A percentile compares a stretch with the other conserved stretches of the same genome.
These are phyloP conservation scores for Crematogaster levior DNA, from an alignment of 2,888 invertebrate genomes.

Conservation along the genomic window DNA sequence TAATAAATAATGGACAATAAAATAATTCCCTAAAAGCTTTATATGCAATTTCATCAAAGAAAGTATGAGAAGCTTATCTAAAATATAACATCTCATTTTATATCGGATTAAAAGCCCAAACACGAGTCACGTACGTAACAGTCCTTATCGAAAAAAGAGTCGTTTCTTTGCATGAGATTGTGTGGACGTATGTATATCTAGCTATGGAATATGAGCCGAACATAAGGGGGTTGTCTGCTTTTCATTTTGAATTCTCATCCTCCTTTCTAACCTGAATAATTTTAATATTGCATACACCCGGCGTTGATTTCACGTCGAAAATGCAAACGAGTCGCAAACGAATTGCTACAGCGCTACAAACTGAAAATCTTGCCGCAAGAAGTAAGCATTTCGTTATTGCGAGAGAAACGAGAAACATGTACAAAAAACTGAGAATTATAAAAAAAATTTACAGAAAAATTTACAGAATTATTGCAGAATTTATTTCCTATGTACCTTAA, in stretches of 20 bases:
- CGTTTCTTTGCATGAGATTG: conserved; percentile 23
- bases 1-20: neutral
- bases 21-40: neutral
- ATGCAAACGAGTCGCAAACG: conserved; percentile 46
- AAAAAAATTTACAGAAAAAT: neutral
- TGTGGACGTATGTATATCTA: neutral
- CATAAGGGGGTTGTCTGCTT: conserved; percentile 4
- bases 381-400: neutral
- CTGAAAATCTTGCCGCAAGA: conserved; percentile 27
- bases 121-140: neutral
- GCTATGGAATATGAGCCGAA: conserved; percentile 30
- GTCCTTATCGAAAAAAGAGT: conserved; percentile 32
- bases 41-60: neutral
- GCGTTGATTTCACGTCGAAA: conserved; percentile 39
- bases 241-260: conserved; percentile 9
- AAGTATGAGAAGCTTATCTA: neutral
- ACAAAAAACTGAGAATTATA: neutral
- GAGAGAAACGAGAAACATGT: neutral
- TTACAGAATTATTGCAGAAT: neutral
- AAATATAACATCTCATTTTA: conserved; percentile 19
- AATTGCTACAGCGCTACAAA: conserved; percentile 36
- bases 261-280: conserved; percentile 28
- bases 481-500: too few species aligned
- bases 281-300: conserved; percentile 43
- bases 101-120: conserved; percentile 21